These are phyloP conservation scores for Teleopsis dalmanni DNA, from an alignment of 1,140 invertebrate genomes.

Conservation along the genomic window DNA sequence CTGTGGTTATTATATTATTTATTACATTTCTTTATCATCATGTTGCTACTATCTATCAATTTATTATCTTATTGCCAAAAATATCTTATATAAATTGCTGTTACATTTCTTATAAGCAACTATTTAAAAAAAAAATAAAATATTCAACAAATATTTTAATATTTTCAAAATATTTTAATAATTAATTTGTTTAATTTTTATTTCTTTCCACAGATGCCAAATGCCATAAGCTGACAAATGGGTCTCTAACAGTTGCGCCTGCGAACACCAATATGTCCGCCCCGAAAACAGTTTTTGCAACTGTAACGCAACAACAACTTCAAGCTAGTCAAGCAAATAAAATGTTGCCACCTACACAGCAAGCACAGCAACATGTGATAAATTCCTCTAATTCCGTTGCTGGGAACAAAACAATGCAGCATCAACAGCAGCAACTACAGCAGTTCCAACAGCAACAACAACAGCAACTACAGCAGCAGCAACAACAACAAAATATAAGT, in stretches of 20 bases:
- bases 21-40: too few species aligned
- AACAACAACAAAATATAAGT: background rate
- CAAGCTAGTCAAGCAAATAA: conserved; percentile 33
- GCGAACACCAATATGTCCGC: conserved; percentile 22
- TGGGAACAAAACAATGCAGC: conserved; percentile 20
- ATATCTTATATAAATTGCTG: too few species aligned
- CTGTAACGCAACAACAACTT: conserved; percentile 34
- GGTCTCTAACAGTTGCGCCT: conserved; percentile 19
- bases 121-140: too few species aligned
- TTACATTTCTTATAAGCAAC: too few species aligned
- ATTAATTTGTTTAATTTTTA: conserved; percentile 14
- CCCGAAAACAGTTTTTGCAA: conserved; percentile 19
- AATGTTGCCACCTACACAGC: conserved; percentile 15
- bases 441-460: conserved; percentile 4
- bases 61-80: too few species aligned
- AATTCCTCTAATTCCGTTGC: conserved; percentile 3
- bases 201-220: conserved; percentile 33
- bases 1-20: too few species aligned
- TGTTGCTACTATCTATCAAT: too few species aligned
- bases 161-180: background rate
- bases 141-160: too few species aligned
- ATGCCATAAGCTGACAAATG: conserved; percentile 35
- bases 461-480: conserved; percentile 5
- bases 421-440: conserved; percentile 22
- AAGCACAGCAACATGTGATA: conserved; percentile 21